Percentiles rank a stretch among this genome's conserved stretches.
Conservation (phyloP, 2,888 invertebrate species). For the Drosophila formosana region DNA sequence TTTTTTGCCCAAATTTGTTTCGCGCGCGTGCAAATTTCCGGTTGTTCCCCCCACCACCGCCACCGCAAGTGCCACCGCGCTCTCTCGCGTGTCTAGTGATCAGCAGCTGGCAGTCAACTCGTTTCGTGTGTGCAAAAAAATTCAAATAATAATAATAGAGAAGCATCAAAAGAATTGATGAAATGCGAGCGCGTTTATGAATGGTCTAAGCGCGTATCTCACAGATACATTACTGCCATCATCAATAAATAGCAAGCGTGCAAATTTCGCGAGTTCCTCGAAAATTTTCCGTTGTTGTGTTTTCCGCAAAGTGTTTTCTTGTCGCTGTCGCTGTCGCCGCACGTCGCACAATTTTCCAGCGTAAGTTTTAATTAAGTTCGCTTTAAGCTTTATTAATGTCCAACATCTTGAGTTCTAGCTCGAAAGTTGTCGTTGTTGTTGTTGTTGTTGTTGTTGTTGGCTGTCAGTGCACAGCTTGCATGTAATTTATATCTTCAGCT, state of each 20-base stretch:
- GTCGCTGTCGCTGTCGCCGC: neutral
- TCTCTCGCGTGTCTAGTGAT: slow-evolving; percentile 21
- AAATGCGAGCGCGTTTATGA: slow-evolving; percentile 45
- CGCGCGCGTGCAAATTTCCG: slow-evolving; percentile 32
- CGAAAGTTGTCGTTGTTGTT: slow-evolving; percentile 2
- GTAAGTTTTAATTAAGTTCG: slow-evolving; percentile 66
- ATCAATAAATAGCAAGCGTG: slow-evolving; percentile 25
- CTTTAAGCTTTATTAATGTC: slow-evolving; percentile 61
- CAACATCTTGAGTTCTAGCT: slow-evolving; percentile 26
- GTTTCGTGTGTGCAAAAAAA: slow-evolving; percentile 49
- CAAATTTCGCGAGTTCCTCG: slow-evolving; percentile 12
- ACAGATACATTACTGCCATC: slow-evolving; percentile 47
- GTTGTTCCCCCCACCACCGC: neutral
- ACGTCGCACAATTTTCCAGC: slow-evolving; percentile 35
- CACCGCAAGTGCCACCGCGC: neutral
- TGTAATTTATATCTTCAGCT: slow-evolving; percentile 51
- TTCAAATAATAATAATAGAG: neutral
- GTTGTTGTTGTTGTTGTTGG: neutral
- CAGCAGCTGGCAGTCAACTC: slow-evolving; percentile 26
- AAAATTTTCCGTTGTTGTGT: slow-evolving; percentile 19
- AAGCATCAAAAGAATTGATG: slow-evolving; percentile 30
- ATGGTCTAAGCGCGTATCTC: slow-evolving; percentile 43
- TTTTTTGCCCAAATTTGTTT: slow-evolving; percentile 9
- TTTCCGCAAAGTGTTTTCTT: slow-evolving; percentile 33
- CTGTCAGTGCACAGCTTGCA: slow-evolving; percentile 40